Conservation (phyloP, 2,888 invertebrate genomes). For the Agriopis marginaria region DNA sequence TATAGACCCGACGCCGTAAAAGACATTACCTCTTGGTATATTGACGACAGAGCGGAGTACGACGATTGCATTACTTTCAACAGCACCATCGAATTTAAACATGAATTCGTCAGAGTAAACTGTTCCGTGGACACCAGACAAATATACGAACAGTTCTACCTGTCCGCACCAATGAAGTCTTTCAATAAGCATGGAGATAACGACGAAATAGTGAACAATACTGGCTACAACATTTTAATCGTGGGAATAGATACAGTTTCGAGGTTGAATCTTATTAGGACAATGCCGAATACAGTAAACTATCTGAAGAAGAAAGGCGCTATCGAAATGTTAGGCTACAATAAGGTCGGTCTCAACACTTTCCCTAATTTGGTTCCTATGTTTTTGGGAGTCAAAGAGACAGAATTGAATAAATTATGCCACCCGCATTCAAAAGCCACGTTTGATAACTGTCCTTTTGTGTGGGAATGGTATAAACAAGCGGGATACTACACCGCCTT, state of each 20-base stretch:
- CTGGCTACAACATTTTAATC: conserved; percentile 89
- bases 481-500: conserved; percentile 92
- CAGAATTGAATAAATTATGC: conserved; percentile 88
- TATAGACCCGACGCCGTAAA: conserved; percentile 35
- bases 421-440: conserved; percentile 85
- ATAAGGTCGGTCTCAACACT: conserved; percentile 97
- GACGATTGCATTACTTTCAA: conserved; percentile 75
- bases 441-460: conserved; percentile 93
- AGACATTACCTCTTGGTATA: conserved; percentile 32
- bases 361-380: conserved; percentile 95
- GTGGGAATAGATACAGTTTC: conserved; percentile 95
- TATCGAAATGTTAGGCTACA: conserved; percentile 94
- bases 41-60: conserved; percentile 73
- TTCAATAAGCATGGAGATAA: conserved; percentile 39
- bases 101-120: conserved; percentile 88
- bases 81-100: conserved; percentile 62
- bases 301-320: conserved; percentile 88
- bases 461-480: conserved; percentile 93
- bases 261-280: conserved; percentile 93
- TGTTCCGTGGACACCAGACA: conserved; percentile 75
- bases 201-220: conserved; percentile 37
- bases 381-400: conserved; percentile 89
- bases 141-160: conserved; percentile 88
- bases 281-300: conserved; percentile 91
- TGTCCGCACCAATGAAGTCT: conserved; percentile 82